Base-by-base conservation (phyloP, 2,888 invertebrate genomes). In the Chymomyza caudatula region DNA sequence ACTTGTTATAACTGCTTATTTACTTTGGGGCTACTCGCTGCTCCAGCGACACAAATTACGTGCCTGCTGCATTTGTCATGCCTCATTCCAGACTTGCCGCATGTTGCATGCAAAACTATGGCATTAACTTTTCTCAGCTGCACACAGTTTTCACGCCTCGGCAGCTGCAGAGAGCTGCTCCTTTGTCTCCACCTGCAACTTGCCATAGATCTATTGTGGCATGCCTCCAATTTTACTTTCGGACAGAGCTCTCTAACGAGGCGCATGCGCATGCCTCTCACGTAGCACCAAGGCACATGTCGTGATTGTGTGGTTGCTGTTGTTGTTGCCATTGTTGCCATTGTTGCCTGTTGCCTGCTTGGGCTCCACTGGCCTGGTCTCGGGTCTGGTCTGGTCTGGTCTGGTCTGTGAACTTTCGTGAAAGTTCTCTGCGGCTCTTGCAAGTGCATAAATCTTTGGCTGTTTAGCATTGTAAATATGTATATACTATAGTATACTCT, bases 191-290 rank as follows among this genome's bases (percentile, higher is more conserved):
- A 49, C 29, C 55, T 15, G 17, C 19, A 15, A 5, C 19, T 5
- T 51, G 13, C 4, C 25, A 59, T 56, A 62, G 53, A 60, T 65
- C 63, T 37, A 37, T 51, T 15, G 15, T 13, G 6, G 57, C 23
- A 23, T 58, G 57, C 22, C 15, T 19, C 60, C 19, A 6, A n/a
- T 52, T 52, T 22, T 52, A 19, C 52, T 52, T 52, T 52, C 22
- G 20, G n/a, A 11, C 52, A 64, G 43, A 60, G 25, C 29, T 47
- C 44, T 58, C 49, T 13, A 17, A 37, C 49, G 19, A 15, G 52
- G 70, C 47, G 57, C 42, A 56, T 58, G 43, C 83, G 84, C 86
- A 82, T 82, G 84, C 84, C 69, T 60, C 84, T 85, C 85, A 85
- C 83, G 86, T 83, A 73, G 54, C 43, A 13, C 51, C 17, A 51